Base-by-base conservation (phyloP, 2,888 invertebrate genomes). In the Tetragonisca angustula region DNA sequence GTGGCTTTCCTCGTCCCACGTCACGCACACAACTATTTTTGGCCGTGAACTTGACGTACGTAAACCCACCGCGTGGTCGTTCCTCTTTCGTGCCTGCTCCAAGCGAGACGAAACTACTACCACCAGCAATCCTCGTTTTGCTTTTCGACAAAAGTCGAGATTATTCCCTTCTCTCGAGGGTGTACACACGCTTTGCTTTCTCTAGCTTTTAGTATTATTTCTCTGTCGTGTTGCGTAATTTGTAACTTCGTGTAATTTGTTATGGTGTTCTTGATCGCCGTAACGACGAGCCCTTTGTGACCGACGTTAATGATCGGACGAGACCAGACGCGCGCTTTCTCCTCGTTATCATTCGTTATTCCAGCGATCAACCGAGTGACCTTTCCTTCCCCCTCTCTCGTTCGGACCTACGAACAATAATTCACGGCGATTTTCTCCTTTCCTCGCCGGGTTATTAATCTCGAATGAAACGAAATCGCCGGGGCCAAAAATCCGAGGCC, bases 21-120 rank as follows among this genome's bases (percentile, higher is more conserved):
- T 89, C 90, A 87, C 89, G 87, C 89, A 80, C 85, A 78, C 81
- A 61, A 84, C 84, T 88, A 90, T 90, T 90, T 90, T 89, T 87
- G 80, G 78, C 89, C 88, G 59, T 89, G 86, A 89, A 89, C 89
- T 86, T 88, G 89, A 87, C 72, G 79, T 71, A 76, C 85, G 71
- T 75, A 81, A 75, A 62, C 72, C 64, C 64, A 56, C 24, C 17
- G 24, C 54, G 56, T 65, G 56, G 59, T 70, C 67, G 56, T 79
- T 43, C 32, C 43, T 61, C 77, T 65, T 36, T 36, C 71, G 70
- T 15, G 27, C 52, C 6, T 50, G n/a, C n/a, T 24, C 17, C 52
- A 52, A 52, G 19, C 27, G 11, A 11, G 24, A 65, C 2, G 9
- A 17, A n/a, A n/a, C 17, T 2, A n/a, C 17, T 2, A 24, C 15